Base-by-base conservation (phyloP, 2,797 vertebrate genomes). In the Psittacula echo region DNA sequence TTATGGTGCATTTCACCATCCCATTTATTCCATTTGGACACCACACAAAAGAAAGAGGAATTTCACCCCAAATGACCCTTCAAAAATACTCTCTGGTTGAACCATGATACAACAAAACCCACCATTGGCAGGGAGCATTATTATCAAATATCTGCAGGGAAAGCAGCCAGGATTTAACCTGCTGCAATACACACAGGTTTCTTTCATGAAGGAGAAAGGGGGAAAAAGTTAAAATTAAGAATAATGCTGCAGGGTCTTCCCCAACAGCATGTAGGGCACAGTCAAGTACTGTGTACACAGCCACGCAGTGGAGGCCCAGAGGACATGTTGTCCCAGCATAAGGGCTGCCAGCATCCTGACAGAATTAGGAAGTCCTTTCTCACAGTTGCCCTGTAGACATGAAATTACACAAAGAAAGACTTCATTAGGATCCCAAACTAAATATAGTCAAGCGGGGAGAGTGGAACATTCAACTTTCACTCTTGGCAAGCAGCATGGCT, bases 291-390 rank as follows among this genome's bases (percentile, higher is more conserved):
- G 66, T 93, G 44, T 61, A 42, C 12, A 48, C 0, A 10, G 82
- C 76, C 88, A 32, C 1, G 34, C 68, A 70, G 66, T 11, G 3
- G 72, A 82, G 54, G 79, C 76, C 90, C 77, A 82, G 71, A 91
- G 86, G 72, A 92, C 90, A 86, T 0, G 2, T 9, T 93, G 93
- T 94, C 85, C 94, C 70, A 74, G 66, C 2, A 0, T 26, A 51
- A 79, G 79, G 2, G 14, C 62, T 93, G 97, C 95, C 96, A 96
- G 96, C 42, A 96, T 96, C 95, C 96, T 97, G 95, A 96, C 85
- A 85, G 93, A 97, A 92, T 93, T 97, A 96, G 95, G 97, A 97
- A 97, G 97, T 95, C 76, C 78, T 95, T 88, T 91, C 91, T 88
- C 8, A 4, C 81, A 92, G 77, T 80, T 94, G 94, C 97, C 93